Percentiles rank a stretch among this genome's conserved stretches.
These are phyloP conservation scores for Cacatua alba DNA, from an alignment of 2,113 vertebrate species.

Conservation along the genomic window DNA sequence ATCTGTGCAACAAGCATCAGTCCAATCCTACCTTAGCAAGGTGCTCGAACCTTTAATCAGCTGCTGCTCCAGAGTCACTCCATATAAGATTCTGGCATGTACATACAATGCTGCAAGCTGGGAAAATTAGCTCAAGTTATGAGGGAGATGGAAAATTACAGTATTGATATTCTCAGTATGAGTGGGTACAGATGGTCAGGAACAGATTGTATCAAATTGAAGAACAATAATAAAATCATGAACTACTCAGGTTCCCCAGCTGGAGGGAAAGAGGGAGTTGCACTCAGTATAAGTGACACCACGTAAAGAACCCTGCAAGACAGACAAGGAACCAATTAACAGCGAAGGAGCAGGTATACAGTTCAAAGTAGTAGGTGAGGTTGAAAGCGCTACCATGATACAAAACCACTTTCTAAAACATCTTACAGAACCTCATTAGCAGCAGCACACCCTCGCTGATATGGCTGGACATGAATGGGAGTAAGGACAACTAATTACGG, in stretches of 20 bases:
- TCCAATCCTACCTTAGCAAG: neutral
- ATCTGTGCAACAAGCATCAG: neutral
- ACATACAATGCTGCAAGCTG: slow-evolving; percentile 8
- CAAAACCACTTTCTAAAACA: neutral
- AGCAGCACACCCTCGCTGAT: neutral
- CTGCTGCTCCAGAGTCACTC: neutral
- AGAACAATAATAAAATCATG: slow-evolving; percentile 67
- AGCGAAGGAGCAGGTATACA: neutral
- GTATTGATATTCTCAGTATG: slow-evolving; percentile 60
- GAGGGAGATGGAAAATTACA: slow-evolving; percentile 65
- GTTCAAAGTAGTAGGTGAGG: neutral
- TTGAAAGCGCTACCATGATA: neutral
- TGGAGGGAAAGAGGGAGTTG: neutral
- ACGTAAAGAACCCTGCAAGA: neutral
- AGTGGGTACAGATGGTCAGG: slow-evolving; percentile 67
- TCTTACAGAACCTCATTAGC: neutral
- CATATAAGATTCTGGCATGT: slow-evolving; percentile 1
- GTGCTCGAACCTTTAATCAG: neutral
- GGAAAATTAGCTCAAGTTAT: slow-evolving; percentile 55
- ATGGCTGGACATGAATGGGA: neutral
- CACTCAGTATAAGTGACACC: neutral
- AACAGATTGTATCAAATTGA: slow-evolving; percentile 67
- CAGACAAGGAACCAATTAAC: neutral
- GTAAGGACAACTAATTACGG: neutral
- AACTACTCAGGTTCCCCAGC: slow-evolving; percentile 45